Evolutionary conservation across 2,113 vertebrate genomes (phyloP), one percentile per base, ranked within the genome.

Genomic region (Pelmatolapia mariae): DNA sequence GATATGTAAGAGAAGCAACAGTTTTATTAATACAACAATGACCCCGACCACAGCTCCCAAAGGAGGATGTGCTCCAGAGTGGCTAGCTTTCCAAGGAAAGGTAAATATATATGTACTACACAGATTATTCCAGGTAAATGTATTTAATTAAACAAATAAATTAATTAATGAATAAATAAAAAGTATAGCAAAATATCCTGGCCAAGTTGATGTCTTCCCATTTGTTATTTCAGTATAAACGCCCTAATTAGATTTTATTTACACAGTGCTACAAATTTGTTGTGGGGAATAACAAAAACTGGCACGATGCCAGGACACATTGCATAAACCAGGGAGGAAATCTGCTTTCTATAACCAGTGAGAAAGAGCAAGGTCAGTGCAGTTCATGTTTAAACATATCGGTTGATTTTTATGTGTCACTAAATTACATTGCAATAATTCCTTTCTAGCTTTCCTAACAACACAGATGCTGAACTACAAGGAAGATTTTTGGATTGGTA

Each of bases 1-100:
- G 24, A 97, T 99, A 86, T 99, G 99, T 95, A 97, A 99, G 95
- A 95, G 98, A 87, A 98, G 96, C 87, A 96, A 93, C 36, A 94
- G 80, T 84, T 98, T 97, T 61, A 57, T 97, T 61, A 98, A 98
- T 36, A 71, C 96, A 82, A 99, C 98, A 3, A 80, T 57, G 71
- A 83, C 88, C 52, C 98, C 98, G 3, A 97, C 98, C 3, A 71
- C 82, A 11, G 5, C 92, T 16, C 19, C 90, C 26, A 94, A 92
- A 52, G 97, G 97, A 84, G 97, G 97, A 29, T 99, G 98, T 92
- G 95, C 91, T 38, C 95, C 97, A 61, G 94, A 97, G 33, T 99
- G 98, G 98, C 43, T 95, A 6, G 57, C 92, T 19, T 99, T 98
- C 88, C 96, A 85, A 38, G 97, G 97, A 91, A 98, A 97, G 97